phyloP scores from a whole-genome alignment of 1,140 invertebrate species.

The Phymorhynchus buccinoides region DNA sequence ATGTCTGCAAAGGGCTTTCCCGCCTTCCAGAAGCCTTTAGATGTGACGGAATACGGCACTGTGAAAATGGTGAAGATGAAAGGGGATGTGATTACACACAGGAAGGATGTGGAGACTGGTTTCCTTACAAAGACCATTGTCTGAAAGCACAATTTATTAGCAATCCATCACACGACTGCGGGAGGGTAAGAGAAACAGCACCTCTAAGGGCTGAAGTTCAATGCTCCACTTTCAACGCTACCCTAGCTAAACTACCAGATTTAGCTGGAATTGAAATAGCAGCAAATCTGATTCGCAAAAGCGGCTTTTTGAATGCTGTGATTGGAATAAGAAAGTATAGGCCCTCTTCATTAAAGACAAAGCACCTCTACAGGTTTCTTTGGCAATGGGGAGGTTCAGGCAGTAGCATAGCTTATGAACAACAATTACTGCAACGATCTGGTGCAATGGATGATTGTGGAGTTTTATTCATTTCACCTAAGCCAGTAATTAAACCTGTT shows the following conservation, averaged over 20 bases:
- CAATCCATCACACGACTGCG: background rate
- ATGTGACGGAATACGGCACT: slow-evolving; percentile 1
- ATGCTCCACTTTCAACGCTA: background rate
- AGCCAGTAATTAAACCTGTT: background rate
- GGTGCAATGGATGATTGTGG: background rate
- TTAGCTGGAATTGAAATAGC: background rate
- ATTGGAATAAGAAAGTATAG: background rate
- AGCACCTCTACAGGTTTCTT: slow-evolving; percentile 14
- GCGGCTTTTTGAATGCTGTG: slow-evolving; percentile 5
- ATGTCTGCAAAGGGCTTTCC: background rate
- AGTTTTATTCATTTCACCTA: background rate
- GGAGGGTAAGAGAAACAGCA: background rate
- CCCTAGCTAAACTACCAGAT: background rate
- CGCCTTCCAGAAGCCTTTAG: background rate
- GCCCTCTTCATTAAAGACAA: background rate
- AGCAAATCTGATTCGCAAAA: background rate
- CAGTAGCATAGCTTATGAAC: slow-evolving; percentile 18
- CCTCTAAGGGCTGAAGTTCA: background rate
- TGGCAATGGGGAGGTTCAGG: slow-evolving; percentile 30
- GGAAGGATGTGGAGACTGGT: slow-evolving; percentile 22
- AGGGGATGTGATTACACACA: background rate
- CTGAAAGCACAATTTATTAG: background rate
- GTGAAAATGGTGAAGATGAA: slow-evolving; percentile 18
- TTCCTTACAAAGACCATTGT: slow-evolving; percentile 11
- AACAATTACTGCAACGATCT: background rate